A percentile compares a stretch with the other conserved stretches of the same genome.
phyloP scores from a whole-genome alignment of 2,113 vertebrate genomes.

The Psilopsiagon aymara region DNA sequence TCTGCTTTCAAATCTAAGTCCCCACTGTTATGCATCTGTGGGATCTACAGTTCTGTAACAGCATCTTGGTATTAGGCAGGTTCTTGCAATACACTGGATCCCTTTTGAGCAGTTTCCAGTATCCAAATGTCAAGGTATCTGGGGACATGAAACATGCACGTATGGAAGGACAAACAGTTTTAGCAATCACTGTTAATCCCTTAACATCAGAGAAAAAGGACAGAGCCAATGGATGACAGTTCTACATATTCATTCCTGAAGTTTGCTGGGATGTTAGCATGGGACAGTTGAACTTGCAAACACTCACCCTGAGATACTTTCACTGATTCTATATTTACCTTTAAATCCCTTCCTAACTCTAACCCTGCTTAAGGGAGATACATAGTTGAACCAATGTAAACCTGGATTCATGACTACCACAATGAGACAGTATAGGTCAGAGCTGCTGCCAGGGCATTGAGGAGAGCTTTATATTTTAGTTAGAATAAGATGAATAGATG shows the following conservation, averaged over 20 bases:
- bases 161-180: not conserved
- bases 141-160: accelerated
- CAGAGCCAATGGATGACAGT: not conserved
- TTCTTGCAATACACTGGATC: not conserved
- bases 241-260: not conserved
- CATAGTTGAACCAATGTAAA: not conserved
- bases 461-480: not conserved
- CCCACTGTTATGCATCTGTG: not conserved
- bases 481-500: not conserved
- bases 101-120: not conserved
- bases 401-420: not conserved
- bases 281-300: not conserved
- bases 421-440: not conserved
- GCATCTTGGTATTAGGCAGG: not conserved
- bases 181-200: not conserved
- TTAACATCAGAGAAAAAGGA: not conserved
- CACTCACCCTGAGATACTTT: not conserved
- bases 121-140: not conserved
- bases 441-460: too few species aligned
- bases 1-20: not conserved
- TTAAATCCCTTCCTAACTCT: not conserved
- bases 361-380: not conserved
- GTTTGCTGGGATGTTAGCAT: not conserved
- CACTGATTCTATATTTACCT: not conserved
- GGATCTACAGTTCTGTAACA: not conserved